Base-by-base conservation (phyloP, 1,140 invertebrate genomes). In the Leptopilina clavipes region DNA sequence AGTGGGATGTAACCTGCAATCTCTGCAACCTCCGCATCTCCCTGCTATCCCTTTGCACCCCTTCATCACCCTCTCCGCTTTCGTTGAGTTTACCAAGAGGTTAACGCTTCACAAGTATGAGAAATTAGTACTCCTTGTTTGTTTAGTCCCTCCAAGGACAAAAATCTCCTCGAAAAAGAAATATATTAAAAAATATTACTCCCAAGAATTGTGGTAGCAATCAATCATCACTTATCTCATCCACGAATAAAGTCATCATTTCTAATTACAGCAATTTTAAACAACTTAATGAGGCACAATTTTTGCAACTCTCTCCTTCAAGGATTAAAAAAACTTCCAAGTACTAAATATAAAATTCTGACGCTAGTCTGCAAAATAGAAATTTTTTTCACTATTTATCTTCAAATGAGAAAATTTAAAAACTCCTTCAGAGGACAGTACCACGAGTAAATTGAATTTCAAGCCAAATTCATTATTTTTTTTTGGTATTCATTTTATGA, bases 61-160 rank as follows among this genome's bases (percentile, higher is more conserved):
- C 45, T 48, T 22, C 19, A 65, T n/a, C n/a, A 25, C 10, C 70
- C 31, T 45, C 71, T 77, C 80, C 79, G 59, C 54, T 70, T 37
- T 52, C 81, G 65, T 76, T 79, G 76, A 82, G 79, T 81, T 74
- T 72, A 73, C 45, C 43, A n/a, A n/a, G 73, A 73, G 75, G 76
- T 80, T 80, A 83, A 80, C 76, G 70, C 71, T 76, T 71, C 70
- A 56, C 72, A 40, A 70, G 43, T 73, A 74, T 79, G 75, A 84
- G 81, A 83, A 84, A 83, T 84, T 83, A 82, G 81, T 74, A 52
- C n/a, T 52, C 48, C 71, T 71, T 77, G 78, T 70, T 82, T 77
- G 77, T 81, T 83, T 75, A 10, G 70, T 65, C 73, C n/a, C n/a
- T 40, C 54, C 12, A n/a, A 54, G 45, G 72, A 77, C 59, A n/a